Evolutionary conservation across 2,797 vertebrate genomes (phyloP).

Genomic region (Anableps anableps): DNA sequence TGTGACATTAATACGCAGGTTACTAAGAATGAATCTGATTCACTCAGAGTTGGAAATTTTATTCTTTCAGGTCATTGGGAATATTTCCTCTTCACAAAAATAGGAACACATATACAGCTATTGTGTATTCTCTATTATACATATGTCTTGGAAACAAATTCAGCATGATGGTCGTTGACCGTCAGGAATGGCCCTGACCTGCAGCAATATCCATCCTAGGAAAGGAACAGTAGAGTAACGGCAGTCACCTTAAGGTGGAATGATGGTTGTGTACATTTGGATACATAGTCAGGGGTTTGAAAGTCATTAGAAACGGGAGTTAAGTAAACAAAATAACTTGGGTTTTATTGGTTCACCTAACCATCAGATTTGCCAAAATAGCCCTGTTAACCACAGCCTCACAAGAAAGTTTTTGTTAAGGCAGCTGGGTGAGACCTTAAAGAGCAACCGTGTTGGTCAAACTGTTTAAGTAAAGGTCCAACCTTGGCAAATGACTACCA

Average conservation of each 20-base stretch:
- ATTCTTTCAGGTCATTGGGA: constrained; percentile 67
- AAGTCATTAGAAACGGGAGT: constrained; percentile 12
- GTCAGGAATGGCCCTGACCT: constrained; percentile 73
- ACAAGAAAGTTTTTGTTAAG: constrained; percentile 46
- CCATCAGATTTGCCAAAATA: background rate
- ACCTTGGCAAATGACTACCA: constrained; percentile 12
- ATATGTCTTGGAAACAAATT: constrained; percentile 57
- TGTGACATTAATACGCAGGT: no score
- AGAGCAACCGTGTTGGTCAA: constrained; percentile 18
- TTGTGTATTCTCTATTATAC: constrained; percentile 70
- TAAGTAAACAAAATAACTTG: background rate
- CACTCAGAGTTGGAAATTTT: constrained; percentile 67
- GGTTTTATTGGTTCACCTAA: background rate
- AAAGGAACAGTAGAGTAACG: constrained; percentile 53
- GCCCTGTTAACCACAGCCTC: constrained; percentile 33
- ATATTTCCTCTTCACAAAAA: constrained; percentile 80
- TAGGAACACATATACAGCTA: constrained; percentile 75
- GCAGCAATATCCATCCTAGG: constrained; percentile 63
- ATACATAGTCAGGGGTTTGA: constrained; percentile 42
- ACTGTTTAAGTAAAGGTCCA: constrained; percentile 28
- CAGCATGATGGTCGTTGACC: constrained; percentile 43
- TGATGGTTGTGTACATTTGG: constrained; percentile 60
- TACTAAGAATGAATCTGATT: constrained; percentile 25
- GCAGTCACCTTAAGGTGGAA: constrained; percentile 72
- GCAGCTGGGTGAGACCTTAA: constrained; percentile 66